Percentiles rank a stretch among this genome's conserved stretches.
phyloP scores from a whole-genome alignment of 1,140 invertebrate genomes.

The Nephila pilipes region DNA sequence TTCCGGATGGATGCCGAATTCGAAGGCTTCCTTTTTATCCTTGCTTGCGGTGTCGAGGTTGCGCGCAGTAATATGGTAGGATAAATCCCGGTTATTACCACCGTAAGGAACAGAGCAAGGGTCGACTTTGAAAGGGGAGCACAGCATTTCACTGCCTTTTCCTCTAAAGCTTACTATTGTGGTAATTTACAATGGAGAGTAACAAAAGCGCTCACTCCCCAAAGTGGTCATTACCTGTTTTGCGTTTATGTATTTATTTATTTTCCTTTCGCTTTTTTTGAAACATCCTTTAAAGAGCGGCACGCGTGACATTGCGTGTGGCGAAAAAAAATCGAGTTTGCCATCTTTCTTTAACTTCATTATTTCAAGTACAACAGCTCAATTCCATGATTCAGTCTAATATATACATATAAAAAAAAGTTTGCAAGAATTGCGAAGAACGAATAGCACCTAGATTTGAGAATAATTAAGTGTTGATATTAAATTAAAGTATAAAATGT shows the following conservation, averaged over 20 bases:
- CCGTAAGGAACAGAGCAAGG: background rate
- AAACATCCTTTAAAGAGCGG: conserved; percentile 24
- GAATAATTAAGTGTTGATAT: no score
- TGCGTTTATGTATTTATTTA: background rate
- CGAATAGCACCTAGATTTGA: no score
- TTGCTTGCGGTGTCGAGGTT: background rate
- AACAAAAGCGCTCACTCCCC: conserved; percentile 38
- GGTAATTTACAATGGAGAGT: conserved; percentile 10
- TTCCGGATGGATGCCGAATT: conserved; percentile 29
- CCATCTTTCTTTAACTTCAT: background rate
- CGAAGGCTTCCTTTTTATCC: conserved; percentile 34
- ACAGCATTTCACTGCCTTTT: background rate
- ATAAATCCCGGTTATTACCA: conserved; percentile 63
- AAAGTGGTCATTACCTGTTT: conserved; percentile 46
- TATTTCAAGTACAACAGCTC: background rate
- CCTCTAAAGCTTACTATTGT: conserved; percentile 8
- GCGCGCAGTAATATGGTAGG: background rate
- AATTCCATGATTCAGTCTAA: no score
- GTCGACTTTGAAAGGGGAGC: background rate
- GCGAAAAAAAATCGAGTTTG: no score
- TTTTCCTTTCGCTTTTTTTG: background rate
- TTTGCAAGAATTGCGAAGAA: no score
- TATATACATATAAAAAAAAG: no score
- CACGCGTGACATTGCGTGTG: background rate
- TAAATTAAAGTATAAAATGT: no score